phyloP scores from a whole-genome alignment of 2,888 invertebrate species.

The Tuta absoluta region DNA sequence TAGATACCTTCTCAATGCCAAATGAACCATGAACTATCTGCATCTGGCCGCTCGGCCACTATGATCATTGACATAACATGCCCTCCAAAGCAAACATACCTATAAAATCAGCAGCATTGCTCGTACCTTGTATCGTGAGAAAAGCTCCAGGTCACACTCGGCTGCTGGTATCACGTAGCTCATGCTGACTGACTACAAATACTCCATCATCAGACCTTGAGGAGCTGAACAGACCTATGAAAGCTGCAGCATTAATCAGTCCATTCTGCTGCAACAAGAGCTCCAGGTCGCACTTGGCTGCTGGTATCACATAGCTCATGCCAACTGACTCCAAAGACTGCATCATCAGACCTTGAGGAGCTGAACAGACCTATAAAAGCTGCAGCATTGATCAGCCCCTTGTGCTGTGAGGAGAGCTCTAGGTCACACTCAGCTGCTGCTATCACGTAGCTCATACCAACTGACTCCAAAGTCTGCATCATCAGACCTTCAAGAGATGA shows the following conservation, averaged over 20 bases:
- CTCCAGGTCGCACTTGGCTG: slow-evolving; percentile 84
- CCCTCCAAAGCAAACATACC: no score
- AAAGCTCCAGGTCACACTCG: slow-evolving; percentile 83
- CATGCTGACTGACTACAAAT: no score
- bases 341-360: slow-evolving; percentile 67
- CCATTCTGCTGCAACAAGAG: slow-evolving; percentile 82
- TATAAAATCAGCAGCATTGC: slow-evolving; percentile 84
- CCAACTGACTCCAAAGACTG: no score
- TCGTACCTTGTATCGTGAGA: slow-evolving; percentile 80
- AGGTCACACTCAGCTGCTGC: slow-evolving; percentile 85
- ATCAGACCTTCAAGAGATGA: slow-evolving; percentile 83
- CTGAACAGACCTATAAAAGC: slow-evolving; percentile 81
- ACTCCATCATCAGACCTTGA: background rate
- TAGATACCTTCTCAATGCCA: no score
- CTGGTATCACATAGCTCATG: slow-evolving; percentile 84
- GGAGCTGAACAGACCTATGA: slow-evolving; percentile 75
- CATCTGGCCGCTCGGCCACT: no score
- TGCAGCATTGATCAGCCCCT: slow-evolving; percentile 83
- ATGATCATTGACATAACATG: no score
- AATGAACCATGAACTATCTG: no score
- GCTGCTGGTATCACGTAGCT: slow-evolving; percentile 85
- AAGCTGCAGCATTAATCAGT: slow-evolving; percentile 83
- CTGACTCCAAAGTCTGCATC: slow-evolving; percentile 86
- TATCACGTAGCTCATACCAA: slow-evolving; percentile 84
- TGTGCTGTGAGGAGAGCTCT: slow-evolving; percentile 77